Conservation (phyloP, 2,888 invertebrate species). For the Fragum fragum region DNA sequence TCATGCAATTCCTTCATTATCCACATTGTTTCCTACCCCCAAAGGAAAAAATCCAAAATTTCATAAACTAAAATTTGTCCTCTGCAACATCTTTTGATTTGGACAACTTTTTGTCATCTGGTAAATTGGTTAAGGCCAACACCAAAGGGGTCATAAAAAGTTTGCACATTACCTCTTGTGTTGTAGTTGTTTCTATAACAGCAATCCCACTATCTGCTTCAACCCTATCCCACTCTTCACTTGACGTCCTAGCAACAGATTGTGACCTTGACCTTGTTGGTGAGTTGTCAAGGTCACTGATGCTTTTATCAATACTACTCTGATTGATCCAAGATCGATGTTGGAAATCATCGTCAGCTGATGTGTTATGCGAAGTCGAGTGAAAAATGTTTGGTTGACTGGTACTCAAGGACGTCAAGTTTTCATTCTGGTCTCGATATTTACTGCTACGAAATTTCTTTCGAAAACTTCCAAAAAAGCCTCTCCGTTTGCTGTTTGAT, state of each 20-base stretch:
- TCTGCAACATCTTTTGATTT: no score
- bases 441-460: conserved; percentile 49
- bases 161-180: neutral
- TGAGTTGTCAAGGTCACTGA: conserved; percentile 47
- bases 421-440: conserved; percentile 57
- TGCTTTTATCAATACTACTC: conserved; percentile 39
- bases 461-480: conserved; percentile 61
- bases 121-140: no score
- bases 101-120: no score
- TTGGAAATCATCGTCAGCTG: conserved; percentile 48
- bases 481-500: conserved; percentile 32
- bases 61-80: no score
- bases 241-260: conserved; percentile 23
- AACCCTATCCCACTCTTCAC: conserved; percentile 36
- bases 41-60: no score
- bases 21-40: no score
- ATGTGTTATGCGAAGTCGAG: conserved; percentile 25
- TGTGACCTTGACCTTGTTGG: conserved; percentile 50
- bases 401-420: conserved; percentile 46
- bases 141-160: no score
- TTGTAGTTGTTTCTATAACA: conserved; percentile 47
- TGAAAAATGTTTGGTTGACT: conserved; percentile 61
- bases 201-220: conserved; percentile 58
- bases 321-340: conserved; percentile 16
- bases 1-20: no score